Percentiles rank a stretch among this genome's conserved stretches.
Evolutionary conservation across 2,113 vertebrate genomes (phyloP).

Genomic region (Odocoileus virginianus): DNA sequence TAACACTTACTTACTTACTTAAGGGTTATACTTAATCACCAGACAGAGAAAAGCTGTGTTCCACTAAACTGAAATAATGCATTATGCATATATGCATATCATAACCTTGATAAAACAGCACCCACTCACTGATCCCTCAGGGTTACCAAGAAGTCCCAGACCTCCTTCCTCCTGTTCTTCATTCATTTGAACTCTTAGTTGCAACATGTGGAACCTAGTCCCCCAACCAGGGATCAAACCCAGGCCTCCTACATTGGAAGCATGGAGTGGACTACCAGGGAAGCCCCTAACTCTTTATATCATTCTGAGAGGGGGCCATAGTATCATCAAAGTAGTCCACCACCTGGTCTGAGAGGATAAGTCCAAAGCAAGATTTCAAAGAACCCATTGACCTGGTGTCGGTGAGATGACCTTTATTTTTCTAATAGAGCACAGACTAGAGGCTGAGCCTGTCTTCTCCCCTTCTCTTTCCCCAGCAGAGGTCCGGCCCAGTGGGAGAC

Average conservation of each 20-base stretch:
- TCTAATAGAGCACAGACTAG: not conserved
- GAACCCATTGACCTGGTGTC: not conserved
- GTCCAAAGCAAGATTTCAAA: not conserved
- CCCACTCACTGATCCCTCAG: not conserved
- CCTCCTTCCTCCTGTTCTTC: not conserved
- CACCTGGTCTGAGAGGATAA: not conserved
- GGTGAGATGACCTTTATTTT: not conserved
- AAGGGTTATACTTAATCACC: not conserved
- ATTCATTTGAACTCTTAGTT: not conserved
- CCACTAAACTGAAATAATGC: not conserved
- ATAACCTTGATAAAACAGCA: not conserved
- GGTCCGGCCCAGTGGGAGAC: conserved; percentile 90
- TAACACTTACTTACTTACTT: not conserved
- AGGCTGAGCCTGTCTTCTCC: not conserved
- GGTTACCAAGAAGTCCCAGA: not conserved
- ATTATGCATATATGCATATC: not conserved
- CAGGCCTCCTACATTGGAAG: not conserved
- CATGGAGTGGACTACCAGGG: not conserved
- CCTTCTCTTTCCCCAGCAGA: conserved; percentile 84
- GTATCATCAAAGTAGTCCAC: not conserved
- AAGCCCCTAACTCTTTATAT: not conserved
- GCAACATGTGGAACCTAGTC: not conserved
- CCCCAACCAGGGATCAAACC: not conserved
- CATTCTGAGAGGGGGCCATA: not conserved
- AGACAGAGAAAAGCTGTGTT: not conserved